A percentile compares a stretch with the other conserved stretches of the same genome.
phyloP scores from a whole-genome alignment of 1,140 invertebrate genomes.

The Drosophila triauraria region DNA sequence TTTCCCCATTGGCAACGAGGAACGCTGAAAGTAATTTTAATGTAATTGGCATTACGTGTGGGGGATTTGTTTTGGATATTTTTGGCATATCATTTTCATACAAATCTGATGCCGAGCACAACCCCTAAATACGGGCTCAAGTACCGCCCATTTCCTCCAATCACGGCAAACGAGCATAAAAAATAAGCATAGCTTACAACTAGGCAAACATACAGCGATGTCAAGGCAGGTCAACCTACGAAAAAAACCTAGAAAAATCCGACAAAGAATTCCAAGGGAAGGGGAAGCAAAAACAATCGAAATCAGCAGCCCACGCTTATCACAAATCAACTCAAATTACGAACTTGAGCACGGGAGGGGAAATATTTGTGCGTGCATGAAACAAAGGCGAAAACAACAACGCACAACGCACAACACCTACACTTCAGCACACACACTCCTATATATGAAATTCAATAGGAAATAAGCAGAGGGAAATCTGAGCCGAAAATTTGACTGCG shows the following conservation, averaged over 20 bases:
- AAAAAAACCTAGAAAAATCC: conserved; percentile 15
- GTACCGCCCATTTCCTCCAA: conserved; percentile 23
- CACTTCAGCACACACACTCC: conserved; percentile 45
- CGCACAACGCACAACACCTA: conserved; percentile 11
- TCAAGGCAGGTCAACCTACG: conserved; percentile 46
- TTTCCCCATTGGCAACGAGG: conserved; percentile 28
- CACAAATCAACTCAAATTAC: conserved; percentile 79
- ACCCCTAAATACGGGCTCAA: conserved; percentile 33
- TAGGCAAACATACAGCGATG: conserved; percentile 37
- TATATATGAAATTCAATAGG: conserved; percentile 44
- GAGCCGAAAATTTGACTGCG: conserved; percentile 31
- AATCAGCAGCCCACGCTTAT: conserved; percentile 55
- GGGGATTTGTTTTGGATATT: conserved; percentile 42
- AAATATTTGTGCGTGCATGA: conserved; percentile 67
- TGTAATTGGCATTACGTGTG: conserved; percentile 77
- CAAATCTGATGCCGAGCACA: conserved; percentile 65
- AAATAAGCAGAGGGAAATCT: conserved; percentile 22
- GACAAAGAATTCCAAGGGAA: conserved; percentile 7
- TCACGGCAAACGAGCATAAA: conserved; percentile 52
- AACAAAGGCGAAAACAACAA: conserved; percentile 54
- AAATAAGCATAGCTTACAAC: conserved; percentile 51
- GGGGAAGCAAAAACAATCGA: conserved; percentile 62
- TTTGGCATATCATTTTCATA: conserved; percentile 68
- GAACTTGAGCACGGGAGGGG: conserved; percentile 43
- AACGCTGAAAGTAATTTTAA: conserved; percentile 73